Evolutionary conservation across 2,888 invertebrate species (phyloP).

Genomic region (Latrodectus hesperus): DNA sequence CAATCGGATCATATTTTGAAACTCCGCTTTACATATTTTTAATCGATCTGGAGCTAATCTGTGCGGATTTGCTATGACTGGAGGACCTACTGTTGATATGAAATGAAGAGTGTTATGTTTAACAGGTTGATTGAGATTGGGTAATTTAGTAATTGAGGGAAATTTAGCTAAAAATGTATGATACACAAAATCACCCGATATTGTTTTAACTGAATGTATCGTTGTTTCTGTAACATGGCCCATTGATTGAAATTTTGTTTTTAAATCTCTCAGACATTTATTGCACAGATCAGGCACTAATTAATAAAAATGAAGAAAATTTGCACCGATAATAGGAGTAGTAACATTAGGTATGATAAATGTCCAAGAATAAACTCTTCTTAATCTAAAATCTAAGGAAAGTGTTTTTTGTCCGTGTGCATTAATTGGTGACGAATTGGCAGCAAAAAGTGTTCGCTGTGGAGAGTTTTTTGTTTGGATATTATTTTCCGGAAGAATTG

Average conservation of each 20-base stretch:
- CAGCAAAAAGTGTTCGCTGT: not conserved
- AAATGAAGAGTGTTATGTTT: not conserved
- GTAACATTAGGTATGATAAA: not conserved
- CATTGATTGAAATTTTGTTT: conserved; percentile 14
- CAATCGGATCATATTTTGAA: not conserved
- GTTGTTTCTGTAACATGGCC: not conserved
- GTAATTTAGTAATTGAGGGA: too few species aligned
- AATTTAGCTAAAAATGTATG: too few species aligned
- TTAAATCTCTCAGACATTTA: conserved; percentile 3
- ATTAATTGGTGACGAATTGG: conserved; percentile 15
- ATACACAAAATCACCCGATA: not conserved
- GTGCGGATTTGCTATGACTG: not conserved
- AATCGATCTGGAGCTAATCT: not conserved
- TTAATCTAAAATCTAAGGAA: not conserved
- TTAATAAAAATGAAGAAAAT: conserved; percentile 45
- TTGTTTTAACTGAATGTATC: not conserved
- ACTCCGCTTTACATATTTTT: not conserved
- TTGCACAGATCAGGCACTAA: conserved; percentile 12
- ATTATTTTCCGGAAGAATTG: conserved; percentile 22
- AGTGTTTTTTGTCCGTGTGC: conserved; percentile 1
- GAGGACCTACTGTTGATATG: conserved; percentile 3
- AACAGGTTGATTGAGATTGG: not conserved
- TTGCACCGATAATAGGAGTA: conserved; percentile 63
- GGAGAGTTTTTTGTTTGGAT: not conserved
- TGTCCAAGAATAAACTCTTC: not conserved